Base-by-base conservation (phyloP, 2,888 invertebrate genomes). In the Agapetus fuscipes region DNA sequence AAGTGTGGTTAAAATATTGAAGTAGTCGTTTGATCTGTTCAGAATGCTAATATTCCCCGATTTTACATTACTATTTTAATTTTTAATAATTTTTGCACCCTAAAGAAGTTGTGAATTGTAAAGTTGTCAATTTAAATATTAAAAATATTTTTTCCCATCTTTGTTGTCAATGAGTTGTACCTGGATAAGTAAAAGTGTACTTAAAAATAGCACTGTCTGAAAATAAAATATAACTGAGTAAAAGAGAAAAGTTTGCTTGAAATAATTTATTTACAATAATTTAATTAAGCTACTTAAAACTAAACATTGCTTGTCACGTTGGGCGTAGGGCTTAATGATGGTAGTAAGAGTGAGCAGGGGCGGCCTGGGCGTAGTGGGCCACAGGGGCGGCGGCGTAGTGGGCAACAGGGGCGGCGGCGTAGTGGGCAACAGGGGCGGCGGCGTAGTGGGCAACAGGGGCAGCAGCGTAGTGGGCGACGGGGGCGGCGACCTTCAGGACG, bases 371-470 rank as follows among this genome's bases (percentile, higher is more conserved):
- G 17, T 42, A 34, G 17, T 11, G 11, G 20, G 37, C 37, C 7
- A 37, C 30, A 2, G 36, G 31, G 9, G 41, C 26, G 14, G 39
- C 34, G 13, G 41, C 28, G 26, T 35, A 35, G 35, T 40, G 37
- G n/a, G 35, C 28, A 12, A 33, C 26, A 11, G 39, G 31, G 24
- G 46, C 25, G 17, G 45, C 16, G 29, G 37, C 33, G 32, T 39
- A 40, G 36, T 39, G 37, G 28, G 33, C 51, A 2, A 34, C 34
- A 9, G 41, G 33, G 30, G 41, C 37, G 4, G 34, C 34, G 31
- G 35, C 24, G 15, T 38, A 41, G 13, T 30, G 27, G 3, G 36
- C 40, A 15, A 38, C 41, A 13, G 35, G 20, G 26, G 41, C 41
- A 17, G 33, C 32, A 24, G 33, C 33, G 24, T 40, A 40, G 11